Evolutionary conservation across 2,797 vertebrate genomes (phyloP).

Genomic region (Sebastes iracundus): DNA sequence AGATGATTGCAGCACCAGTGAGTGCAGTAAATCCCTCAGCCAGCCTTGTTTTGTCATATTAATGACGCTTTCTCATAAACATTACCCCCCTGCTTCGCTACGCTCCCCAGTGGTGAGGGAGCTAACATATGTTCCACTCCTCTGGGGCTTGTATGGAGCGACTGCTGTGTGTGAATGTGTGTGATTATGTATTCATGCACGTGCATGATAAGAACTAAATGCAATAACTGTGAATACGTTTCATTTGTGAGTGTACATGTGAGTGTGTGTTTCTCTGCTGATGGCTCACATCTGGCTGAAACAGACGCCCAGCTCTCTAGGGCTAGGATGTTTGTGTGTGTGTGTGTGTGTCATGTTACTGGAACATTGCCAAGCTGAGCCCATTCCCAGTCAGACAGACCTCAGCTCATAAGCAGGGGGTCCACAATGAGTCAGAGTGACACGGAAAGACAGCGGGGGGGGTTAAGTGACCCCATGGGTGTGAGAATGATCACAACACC

Average conservation of each 20-base stretch:
- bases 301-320: slow-evolving; percentile 48
- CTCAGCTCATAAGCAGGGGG: slow-evolving; percentile 21
- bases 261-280: slow-evolving; percentile 30
- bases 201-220: slow-evolving; percentile 40
- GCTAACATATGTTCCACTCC: slow-evolving; percentile 68
- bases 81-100: slow-evolving; percentile 42
- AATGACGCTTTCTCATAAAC: slow-evolving; percentile 67
- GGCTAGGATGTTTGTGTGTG: neutral
- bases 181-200: slow-evolving; percentile 22
- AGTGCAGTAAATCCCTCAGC: slow-evolving; percentile 65
- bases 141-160: slow-evolving; percentile 42
- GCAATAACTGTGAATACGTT: slow-evolving; percentile 47
- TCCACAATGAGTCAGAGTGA: slow-evolving; percentile 29
- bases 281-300: slow-evolving; percentile 69
- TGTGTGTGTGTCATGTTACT: slow-evolving; percentile 20
- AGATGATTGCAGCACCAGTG: slow-evolving; percentile 42
- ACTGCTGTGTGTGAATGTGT: neutral
- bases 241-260: slow-evolving; percentile 23
- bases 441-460: slow-evolving; percentile 24
- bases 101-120: slow-evolving; percentile 44
- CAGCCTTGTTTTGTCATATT: slow-evolving; percentile 78
- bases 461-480: slow-evolving; percentile 33
- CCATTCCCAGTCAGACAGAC: slow-evolving; percentile 26
- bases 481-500: slow-evolving; percentile 19
- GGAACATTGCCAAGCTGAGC: slow-evolving; percentile 45